Conservation (phyloP, 2,888 invertebrate species). For the Amiota mariae region DNA sequence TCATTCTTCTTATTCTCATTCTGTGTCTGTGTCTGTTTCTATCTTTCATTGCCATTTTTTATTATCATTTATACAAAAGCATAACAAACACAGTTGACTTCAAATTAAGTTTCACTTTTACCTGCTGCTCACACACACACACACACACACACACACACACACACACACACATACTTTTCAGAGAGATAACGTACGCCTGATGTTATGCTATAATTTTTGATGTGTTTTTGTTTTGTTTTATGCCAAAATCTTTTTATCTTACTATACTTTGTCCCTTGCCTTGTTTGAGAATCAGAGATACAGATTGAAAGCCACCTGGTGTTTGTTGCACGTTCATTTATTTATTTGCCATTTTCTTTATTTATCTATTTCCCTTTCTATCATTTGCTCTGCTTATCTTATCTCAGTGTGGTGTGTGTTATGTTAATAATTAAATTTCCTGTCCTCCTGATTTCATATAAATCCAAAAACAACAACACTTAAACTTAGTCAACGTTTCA, state of each 20-base stretch:
- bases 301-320: too few relatives aligned
- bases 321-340: slow-evolving; percentile 19
- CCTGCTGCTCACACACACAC: neutral
- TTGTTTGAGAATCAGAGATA: too few relatives aligned
- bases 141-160: too few relatives aligned
- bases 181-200: neutral
- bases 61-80: slow-evolving; percentile 10
- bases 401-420: too few relatives aligned
- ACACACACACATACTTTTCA: neutral
- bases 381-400: slow-evolving; percentile 25
- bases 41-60: too few relatives aligned
- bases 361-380: slow-evolving; percentile 14
- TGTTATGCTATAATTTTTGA: slow-evolving; percentile 22
- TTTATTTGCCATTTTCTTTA: slow-evolving; percentile 18
- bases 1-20: slow-evolving; percentile 18
- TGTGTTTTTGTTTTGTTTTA: neutral
- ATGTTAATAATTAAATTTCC: slow-evolving; percentile 57
- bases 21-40: neutral
- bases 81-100: slow-evolving; percentile 1
- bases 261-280: too few relatives aligned
- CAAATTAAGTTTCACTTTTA: neutral
- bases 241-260: neutral
- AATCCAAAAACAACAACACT: slow-evolving; percentile 35
- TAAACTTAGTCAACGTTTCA: too few relatives aligned
- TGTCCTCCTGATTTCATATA: neutral